Evolutionary conservation across 2,888 invertebrate genomes (phyloP).

Genomic region (Zelleria hepariella): DNA sequence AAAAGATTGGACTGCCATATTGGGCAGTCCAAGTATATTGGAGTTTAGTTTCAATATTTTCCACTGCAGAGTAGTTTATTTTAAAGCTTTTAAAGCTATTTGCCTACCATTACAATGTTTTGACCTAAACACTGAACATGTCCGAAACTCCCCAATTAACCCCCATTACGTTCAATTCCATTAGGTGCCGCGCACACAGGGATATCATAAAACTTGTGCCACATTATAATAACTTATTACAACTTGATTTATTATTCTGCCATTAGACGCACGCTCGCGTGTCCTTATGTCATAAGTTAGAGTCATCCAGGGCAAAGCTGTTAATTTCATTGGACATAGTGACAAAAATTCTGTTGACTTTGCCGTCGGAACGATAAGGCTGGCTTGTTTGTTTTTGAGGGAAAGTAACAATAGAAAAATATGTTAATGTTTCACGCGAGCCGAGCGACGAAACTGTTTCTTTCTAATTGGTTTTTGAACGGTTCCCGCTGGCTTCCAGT

Average conservation of each 20-base stretch:
- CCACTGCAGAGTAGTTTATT: no score
- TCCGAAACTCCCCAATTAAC: constrained; percentile 52
- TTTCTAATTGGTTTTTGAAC: constrained; percentile 43
- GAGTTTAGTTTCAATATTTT: no score
- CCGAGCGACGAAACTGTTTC: constrained; percentile 41
- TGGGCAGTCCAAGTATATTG: no score
- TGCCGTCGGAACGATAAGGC: constrained; percentile 45
- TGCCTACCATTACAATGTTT: not conserved
- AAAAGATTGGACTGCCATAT: no score
- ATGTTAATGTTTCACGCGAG: constrained; percentile 39
- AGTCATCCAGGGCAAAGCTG: constrained; percentile 23
- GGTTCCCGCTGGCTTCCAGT: constrained; percentile 39
- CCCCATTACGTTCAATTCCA: constrained; percentile 30
- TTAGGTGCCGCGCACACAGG: constrained; percentile 22
- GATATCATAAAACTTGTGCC: constrained; percentile 46
- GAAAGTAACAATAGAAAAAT: constrained; percentile 37
- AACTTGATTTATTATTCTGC: constrained; percentile 70
- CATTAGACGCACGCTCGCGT: constrained; percentile 66
- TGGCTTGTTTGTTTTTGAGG: constrained; percentile 32
- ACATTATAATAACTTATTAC: constrained; percentile 70
- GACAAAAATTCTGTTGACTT: constrained; percentile 70
- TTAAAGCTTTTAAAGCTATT: no score
- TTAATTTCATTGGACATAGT: constrained; percentile 68
- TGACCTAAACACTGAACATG: not conserved
- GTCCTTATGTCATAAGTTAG: constrained; percentile 55